These are phyloP conservation scores for Falco peregrinus DNA, from an alignment of 2,797 vertebrate genomes.

Conservation along the genomic window DNA sequence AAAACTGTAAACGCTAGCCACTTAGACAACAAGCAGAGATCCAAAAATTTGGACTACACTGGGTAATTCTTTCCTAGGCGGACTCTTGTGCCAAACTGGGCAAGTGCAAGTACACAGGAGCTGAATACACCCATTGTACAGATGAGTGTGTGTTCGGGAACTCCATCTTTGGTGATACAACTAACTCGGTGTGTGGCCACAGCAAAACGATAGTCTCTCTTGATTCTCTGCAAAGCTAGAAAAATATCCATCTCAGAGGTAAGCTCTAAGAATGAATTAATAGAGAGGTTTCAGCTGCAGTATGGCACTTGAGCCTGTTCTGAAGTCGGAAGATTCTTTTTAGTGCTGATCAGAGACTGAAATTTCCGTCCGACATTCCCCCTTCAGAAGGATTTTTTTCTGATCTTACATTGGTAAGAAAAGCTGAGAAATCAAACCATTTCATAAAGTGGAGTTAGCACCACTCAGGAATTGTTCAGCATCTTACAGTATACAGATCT, in stretches of 20 bases:
- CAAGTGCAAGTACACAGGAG: neutral
- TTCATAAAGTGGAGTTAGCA: neutral
- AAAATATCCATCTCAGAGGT: neutral
- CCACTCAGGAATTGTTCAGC: neutral
- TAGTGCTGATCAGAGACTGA: neutral
- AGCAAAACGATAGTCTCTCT: neutral
- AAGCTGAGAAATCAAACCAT: neutral
- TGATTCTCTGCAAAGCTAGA: neutral
- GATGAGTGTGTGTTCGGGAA: neutral
- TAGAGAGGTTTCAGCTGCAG: neutral
- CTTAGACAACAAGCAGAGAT: neutral
- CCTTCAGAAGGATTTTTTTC: neutral
- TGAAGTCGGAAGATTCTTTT: neutral
- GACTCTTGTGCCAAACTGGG: neutral
- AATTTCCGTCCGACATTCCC: neutral
- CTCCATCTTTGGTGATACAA: neutral
- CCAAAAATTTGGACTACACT: neutral
- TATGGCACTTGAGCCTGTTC: neutral
- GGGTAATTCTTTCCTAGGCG: neutral
- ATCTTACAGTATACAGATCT: neutral
- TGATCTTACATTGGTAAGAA: neutral
- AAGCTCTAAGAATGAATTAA: neutral
- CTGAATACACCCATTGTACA: neutral
- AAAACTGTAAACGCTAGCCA: neutral
- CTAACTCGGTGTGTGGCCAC: neutral